Conservation (phyloP, 1,140 invertebrate species). For the Bactericera cockerelli region DNA sequence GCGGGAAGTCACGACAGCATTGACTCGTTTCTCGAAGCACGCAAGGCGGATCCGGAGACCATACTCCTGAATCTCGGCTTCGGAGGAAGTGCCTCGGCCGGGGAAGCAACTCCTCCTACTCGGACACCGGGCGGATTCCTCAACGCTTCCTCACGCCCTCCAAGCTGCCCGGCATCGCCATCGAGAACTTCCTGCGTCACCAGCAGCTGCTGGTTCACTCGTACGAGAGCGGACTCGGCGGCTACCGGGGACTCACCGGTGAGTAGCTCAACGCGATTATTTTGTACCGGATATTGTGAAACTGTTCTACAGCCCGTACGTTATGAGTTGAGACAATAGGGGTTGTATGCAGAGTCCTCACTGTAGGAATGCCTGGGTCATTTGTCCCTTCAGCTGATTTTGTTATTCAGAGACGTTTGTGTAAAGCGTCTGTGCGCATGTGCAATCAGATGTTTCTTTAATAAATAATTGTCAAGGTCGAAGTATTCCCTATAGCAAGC, state of each 20-base stretch:
- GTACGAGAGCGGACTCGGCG: conserved; percentile 42
- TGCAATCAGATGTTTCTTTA: too few species aligned
- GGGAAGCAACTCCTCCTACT: conserved; percentile 26
- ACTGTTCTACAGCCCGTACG: too few species aligned
- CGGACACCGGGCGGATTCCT: conserved; percentile 36
- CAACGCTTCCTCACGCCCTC: conserved; percentile 41
- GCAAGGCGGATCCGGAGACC: conserved; percentile 57
- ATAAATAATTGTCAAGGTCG: too few species aligned
- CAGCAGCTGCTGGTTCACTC: conserved; percentile 40
- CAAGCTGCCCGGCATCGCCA: conserved; percentile 39
- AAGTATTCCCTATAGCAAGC: too few species aligned
- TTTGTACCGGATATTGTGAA: too few species aligned
- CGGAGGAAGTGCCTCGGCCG: conserved; percentile 31
- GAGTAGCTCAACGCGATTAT: too few species aligned
- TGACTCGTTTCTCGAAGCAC: conserved; percentile 51
- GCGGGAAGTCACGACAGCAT: conserved; percentile 52
- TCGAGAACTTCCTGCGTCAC: conserved; percentile 40
- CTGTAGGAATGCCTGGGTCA: too few species aligned
- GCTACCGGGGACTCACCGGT: conserved; percentile 45
- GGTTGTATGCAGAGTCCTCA: too few species aligned
- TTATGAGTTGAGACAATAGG: too few species aligned
- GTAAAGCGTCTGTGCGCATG: too few species aligned
- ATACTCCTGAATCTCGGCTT: conserved; percentile 52
- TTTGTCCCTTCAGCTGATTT: too few species aligned
- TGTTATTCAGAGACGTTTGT: too few species aligned